Evolutionary conservation across 2,797 vertebrate species (phyloP), one percentile per base, ranked within the genome.

Genomic region (Arnoldichthys spilopterus): DNA sequence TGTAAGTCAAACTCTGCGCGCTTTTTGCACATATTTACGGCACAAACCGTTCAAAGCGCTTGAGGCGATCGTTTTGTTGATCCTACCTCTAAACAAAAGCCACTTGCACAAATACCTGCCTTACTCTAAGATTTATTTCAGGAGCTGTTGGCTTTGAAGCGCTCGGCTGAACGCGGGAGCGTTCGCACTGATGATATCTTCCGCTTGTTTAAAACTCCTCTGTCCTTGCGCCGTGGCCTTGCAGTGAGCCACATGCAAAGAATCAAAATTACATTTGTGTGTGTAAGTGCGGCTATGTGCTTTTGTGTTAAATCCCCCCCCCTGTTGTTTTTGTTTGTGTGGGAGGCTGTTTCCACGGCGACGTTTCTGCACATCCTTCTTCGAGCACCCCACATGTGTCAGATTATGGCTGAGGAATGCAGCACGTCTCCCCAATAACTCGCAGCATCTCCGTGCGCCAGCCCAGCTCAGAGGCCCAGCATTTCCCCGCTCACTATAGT

Each of bases 341-440:
- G 85, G 87, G 88, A 69, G 84, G 74, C 66, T 80, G 89, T 93
- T 80, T 90, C 92, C 89, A 71, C 92, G 88, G 92, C 88, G 89
- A 92, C 91, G 80, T 80, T 83, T 86, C 86, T 78, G 83, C 83
- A 88, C 86, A 90, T 91, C 89, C 89, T 85, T 90, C 87, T 87
- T 85, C 85, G 86, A 90, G 90, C 90, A 91, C 92, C 92, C 93
- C 93, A 93, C 92, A 93, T 93, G 92, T 91, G 89, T 94, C 89
- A 72, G 86, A 93, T 93, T 93, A 93, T 88, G 71, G 26, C 37
- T 4, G 34, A 80, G 78, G 85, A 86, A 86, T 87, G 82, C 69
- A 37, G 68, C 59, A 75, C 79, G 32, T 74, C 81, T 77, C 72
- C 56, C 85, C 84, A 88, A 85, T 88, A 91, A 88, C 72, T 79